These are phyloP conservation scores for Carterocephalus palaemon DNA, from an alignment of 2,888 invertebrate genomes.

Conservation along the genomic window DNA sequence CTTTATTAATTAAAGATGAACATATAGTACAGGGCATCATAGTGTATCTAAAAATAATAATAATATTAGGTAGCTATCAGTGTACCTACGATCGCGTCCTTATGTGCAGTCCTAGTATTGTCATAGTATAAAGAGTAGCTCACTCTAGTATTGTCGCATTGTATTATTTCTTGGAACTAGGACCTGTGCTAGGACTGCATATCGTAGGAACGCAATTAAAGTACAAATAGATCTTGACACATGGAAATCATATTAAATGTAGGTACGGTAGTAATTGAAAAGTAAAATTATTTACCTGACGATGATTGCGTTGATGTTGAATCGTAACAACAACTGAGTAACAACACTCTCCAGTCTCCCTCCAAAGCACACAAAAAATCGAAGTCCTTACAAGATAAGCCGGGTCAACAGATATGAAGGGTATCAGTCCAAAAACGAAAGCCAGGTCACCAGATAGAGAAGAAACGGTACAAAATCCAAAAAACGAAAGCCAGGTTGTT, in stretches of 20 bases:
- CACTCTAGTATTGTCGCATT: too few species aligned
- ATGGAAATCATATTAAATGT: not conserved
- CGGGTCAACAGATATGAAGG: not conserved
- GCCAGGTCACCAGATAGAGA: not conserved
- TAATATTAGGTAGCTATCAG: not conserved
- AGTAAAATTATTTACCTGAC: not conserved
- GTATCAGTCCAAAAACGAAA: not conserved
- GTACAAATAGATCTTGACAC: not conserved
- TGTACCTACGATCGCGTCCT: too few species aligned
- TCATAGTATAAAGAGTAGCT: too few species aligned
- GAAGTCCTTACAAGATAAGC: not conserved
- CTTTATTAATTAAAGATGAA: not conserved
- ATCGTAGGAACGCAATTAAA: not conserved
- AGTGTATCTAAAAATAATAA: not conserved
- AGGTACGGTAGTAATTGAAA: not conserved
- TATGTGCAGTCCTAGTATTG: too few species aligned
- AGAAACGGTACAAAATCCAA: too few species aligned
- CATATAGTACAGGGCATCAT: not conserved
- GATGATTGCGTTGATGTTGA: not conserved
- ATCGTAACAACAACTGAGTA: not conserved
- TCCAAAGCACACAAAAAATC: not conserved
- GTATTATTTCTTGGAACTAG: too few species aligned
- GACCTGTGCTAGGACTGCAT: too few species aligned
- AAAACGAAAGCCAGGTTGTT: too few species aligned
- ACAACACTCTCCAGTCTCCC: too few species aligned